Evolutionary conservation across 1,140 invertebrate species (phyloP).

Genomic region (Macrotrachela quadricornifera): DNA sequence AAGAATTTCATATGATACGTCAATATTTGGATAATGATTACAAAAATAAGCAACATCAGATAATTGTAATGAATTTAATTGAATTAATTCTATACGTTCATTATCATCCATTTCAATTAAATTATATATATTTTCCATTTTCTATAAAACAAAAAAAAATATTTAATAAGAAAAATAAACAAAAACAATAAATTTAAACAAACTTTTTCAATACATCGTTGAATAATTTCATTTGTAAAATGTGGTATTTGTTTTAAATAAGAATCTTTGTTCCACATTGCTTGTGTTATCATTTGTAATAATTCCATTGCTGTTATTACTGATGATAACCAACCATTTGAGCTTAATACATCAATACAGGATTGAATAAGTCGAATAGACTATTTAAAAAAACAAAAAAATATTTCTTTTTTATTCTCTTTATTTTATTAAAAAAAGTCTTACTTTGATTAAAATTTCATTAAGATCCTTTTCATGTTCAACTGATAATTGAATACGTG

Average conservation of each 20-base stretch:
- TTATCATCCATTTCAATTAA: constrained; percentile 94
- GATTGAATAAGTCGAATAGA: constrained; percentile 65
- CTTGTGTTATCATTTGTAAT: constrained; percentile 97
- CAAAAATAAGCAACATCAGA: constrained; percentile 91
- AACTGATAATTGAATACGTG: constrained; percentile 62
- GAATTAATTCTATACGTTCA: constrained; percentile 59
- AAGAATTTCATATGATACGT: constrained; percentile 43
- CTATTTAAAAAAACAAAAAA: not conserved
- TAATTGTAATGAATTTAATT: constrained; percentile 57
- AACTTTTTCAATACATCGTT: constrained; percentile 71
- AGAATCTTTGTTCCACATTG: constrained; percentile 97
- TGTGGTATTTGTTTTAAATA: constrained; percentile 91
- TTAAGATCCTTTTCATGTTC: constrained; percentile 93
- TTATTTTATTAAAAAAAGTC: not conserved
- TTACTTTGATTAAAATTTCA: constrained; percentile 53
- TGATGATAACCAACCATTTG: constrained; percentile 88
- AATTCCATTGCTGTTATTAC: constrained; percentile 97
- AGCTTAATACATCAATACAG: constrained; percentile 91
- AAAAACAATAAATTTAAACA: no score
- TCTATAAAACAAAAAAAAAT: no score
- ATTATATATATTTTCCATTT: constrained; percentile 87
- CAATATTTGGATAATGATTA: constrained; percentile 95
- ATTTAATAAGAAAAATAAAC: no score
- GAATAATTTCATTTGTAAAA: constrained; percentile 68
- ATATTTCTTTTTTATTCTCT: not conserved